Percentiles rank a stretch among this genome's conserved stretches.
These are phyloP conservation scores for Notodonta dromedarius DNA, from an alignment of 2,888 invertebrate species.

Conservation along the genomic window DNA sequence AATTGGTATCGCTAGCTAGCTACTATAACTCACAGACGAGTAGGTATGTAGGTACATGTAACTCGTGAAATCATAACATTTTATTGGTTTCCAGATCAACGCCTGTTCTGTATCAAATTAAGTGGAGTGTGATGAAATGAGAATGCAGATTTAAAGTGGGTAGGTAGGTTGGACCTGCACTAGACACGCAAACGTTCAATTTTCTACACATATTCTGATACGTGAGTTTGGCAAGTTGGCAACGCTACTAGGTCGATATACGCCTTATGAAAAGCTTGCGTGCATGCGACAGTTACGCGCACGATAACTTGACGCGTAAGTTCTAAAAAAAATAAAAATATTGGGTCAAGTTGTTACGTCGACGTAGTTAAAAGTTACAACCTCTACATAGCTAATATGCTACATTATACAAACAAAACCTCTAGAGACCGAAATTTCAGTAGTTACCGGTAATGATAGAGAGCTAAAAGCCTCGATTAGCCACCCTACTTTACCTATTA, in stretches of 20 bases:
- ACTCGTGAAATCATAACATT: background rate
- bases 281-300: background rate
- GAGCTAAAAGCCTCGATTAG: no score
- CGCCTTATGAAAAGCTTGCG: conserved; percentile 1
- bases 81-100: conserved; percentile 6
- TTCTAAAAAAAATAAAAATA: no score
- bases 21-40: no score
- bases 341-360: no score
- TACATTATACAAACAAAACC: no score
- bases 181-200: conserved; percentile 35
- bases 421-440: no score
- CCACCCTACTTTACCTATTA: no score
- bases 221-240: background rate
- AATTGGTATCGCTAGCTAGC: no score
- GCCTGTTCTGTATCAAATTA: conserved; percentile 21
- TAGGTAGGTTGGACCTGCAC: conserved; percentile 29
- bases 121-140: conserved; percentile 47
- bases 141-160: conserved; percentile 44
- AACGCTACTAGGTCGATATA: background rate
- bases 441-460: no score
- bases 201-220: background rate
- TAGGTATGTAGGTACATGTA: background rate
- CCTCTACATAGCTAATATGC: no score
- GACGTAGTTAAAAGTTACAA: no score
- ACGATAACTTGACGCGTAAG: no score